Evolutionary conservation across 2,888 invertebrate genomes (phyloP), one percentile per base, ranked within the genome.

Genomic region (Andrena flavipes): DNA sequence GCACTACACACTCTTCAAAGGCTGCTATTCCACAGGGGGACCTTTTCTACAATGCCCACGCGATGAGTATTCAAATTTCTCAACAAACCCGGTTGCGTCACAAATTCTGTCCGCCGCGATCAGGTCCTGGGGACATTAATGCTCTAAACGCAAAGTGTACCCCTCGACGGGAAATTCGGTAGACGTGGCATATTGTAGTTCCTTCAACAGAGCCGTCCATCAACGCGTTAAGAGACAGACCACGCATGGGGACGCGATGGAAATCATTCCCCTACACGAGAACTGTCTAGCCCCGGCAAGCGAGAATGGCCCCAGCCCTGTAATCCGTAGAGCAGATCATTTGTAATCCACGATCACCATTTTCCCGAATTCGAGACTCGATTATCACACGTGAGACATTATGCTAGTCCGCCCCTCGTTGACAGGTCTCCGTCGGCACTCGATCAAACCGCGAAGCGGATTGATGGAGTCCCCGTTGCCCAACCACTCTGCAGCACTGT

Each of bases 341-440:
- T 70, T 60, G 82, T 82, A 74, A 82, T 82, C 73, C 83, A 67
- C 83, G 82, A 82, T 67, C 77, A 77, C 62, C 60, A 23, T 65
- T 67, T 76, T 64, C 72, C 67, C 77, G 54, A 71, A 83, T 65
- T 82, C 83, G 82, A 82, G 83, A 83, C 83, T 83, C 82, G 82
- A 83, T 83, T 83, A 83, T 83, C 83, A 83, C 83, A 76, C 82
- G 77, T 82, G 82, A 76, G 79, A 84, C 83, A 84, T 83, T 84
- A 83, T 83, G 80, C 80, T 80, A 76, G 75, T 35, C 42, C 42
- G 42, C 13, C 73, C 65, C 51, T 49, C 35, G 69, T 71, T 83
- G 83, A 83, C 83, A 83, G 75, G 65, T 70, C 78, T 73, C 73
- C 78, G 84, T 73, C 78, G 82, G 71, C 80, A 84, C 84, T 84